Base-by-base conservation (phyloP, 2,888 invertebrate genomes). In the Thelaira solivaga region DNA sequence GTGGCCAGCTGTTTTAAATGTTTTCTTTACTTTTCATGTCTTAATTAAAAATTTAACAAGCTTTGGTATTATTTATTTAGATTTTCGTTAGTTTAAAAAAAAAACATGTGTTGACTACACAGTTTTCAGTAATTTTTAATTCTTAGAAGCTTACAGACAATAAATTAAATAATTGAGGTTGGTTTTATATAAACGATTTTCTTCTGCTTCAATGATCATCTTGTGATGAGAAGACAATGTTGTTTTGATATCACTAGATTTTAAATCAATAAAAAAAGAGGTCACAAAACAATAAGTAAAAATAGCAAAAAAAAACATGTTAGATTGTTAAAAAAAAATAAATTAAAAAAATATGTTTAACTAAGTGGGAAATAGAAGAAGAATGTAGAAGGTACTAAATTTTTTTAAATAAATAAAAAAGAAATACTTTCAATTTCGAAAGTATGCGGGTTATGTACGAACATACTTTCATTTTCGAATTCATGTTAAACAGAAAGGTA, bases 141-240 rank as follows among this genome's bases (percentile, higher is more conserved):
- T 13, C 18, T 4, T 31, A 18, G 5, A 11, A 41, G 18, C 49
- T 1, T 26, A 26, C 2, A 29, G 11, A 11, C 29, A 13, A 29
- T 53, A 29, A 41, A 65, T 65, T 65, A 39, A 22, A 65, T 65
- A 65, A 53, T 65, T 53, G 16, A 43, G 31, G 65, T 65, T 53
- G 18, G 34, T 39, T 51, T 68, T 36, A n/a, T n/a, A n/a, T 13
- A 29, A 18, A 34, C 7, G n/a, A 49, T 47, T 39, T 59, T 59
- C n/a, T n/a, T n/a, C 39, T 59, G 49, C 57, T 49, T 39, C 57
- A 59, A 18, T 68, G 45, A 29, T 20, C 10, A 26, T 29, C 41
- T 39, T 20, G n/a, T 49, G 26, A 39, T 20, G 18, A 22, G 10
- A 47, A 2, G n/a, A n/a, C n/a, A n/a, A 62, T 24, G 11, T 36